These are phyloP conservation scores for Sylvia atricapilla DNA, from an alignment of 2,113 vertebrate species.

Conservation along the genomic window DNA sequence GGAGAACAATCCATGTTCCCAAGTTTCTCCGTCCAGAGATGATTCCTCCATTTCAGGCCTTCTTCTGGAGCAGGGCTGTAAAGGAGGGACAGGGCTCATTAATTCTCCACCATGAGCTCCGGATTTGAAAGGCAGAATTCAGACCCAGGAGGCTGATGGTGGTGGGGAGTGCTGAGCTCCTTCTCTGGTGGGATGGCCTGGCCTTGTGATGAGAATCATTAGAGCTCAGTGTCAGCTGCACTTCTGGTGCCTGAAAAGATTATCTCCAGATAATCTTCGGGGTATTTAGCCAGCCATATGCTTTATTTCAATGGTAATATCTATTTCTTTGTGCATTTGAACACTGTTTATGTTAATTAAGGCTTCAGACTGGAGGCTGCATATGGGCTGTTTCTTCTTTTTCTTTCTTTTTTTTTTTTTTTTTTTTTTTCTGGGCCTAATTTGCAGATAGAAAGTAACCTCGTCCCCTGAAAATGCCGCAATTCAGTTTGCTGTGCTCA, in stretches of 20 bases:
- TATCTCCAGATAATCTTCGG: constrained; percentile 62
- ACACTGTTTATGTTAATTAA: constrained; percentile 63
- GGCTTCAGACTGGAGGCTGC: constrained; percentile 35
- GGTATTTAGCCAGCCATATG: constrained; percentile 66
- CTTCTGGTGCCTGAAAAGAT: constrained; percentile 55
- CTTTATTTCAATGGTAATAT: constrained; percentile 40
- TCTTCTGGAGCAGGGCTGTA: not conserved
- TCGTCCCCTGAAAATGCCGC: not conserved
- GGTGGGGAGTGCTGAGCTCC: constrained; percentile 6
- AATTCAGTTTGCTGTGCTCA: not conserved
- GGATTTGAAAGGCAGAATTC: not conserved
- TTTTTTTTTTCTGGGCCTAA: not conserved
- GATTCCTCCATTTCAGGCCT: not conserved
- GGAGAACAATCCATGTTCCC: accelerated
- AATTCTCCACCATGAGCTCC: not conserved
- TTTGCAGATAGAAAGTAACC: constrained; percentile 25
- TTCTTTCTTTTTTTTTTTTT: not conserved
- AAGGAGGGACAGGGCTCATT: not conserved
- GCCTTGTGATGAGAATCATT: constrained; percentile 10
- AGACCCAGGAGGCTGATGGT: not conserved
- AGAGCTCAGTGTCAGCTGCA: constrained; percentile 27
- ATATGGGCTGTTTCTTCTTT: not conserved
- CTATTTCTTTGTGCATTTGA: constrained; percentile 16
- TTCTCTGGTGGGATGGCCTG: not conserved
- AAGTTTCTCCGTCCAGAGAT: not conserved